phyloP scores from a whole-genome alignment of 2,888 invertebrate genomes.

The Sceliomorpha sp. region DNA sequence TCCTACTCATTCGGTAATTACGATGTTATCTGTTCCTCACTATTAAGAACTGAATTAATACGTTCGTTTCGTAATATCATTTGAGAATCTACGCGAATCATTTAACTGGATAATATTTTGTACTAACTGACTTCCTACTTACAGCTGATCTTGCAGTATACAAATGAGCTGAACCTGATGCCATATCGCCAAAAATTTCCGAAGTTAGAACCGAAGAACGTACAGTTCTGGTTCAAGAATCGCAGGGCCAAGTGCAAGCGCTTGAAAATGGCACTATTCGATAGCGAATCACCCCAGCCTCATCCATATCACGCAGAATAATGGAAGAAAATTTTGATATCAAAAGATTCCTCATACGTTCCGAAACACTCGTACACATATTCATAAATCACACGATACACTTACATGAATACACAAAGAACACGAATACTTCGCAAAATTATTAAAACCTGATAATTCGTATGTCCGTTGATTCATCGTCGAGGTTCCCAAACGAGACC shows the following conservation, averaged over 20 bases:
- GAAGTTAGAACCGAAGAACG: conserved; percentile 98
- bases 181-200: conserved; percentile 99
- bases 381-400: not conserved
- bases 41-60: too few species aligned
- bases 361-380: conserved; percentile 25
- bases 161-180: conserved; percentile 97
- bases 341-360: conserved; percentile 30
- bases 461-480: conserved; percentile 56
- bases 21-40: not conserved
- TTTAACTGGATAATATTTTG: too few species aligned
- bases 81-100: too few species aligned
- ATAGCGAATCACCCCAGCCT: conserved; percentile 84
- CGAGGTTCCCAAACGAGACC: conserved; percentile 36
- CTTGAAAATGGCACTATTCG: conserved; percentile 93
- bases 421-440: conserved; percentile 44
- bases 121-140: too few species aligned
- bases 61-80: not conserved
- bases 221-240: conserved; percentile 99
- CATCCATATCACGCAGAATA: conserved; percentile 79
- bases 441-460: conserved; percentile 56
- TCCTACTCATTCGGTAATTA: conserved; percentile 90
- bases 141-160: conserved; percentile 97
- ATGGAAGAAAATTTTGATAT: conserved; percentile 32
- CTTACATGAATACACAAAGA: conserved; percentile 24
- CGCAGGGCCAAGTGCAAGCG: conserved; percentile 99